phyloP scores from a whole-genome alignment of 2,797 vertebrate genomes.

The Oreortyx pictus region DNA sequence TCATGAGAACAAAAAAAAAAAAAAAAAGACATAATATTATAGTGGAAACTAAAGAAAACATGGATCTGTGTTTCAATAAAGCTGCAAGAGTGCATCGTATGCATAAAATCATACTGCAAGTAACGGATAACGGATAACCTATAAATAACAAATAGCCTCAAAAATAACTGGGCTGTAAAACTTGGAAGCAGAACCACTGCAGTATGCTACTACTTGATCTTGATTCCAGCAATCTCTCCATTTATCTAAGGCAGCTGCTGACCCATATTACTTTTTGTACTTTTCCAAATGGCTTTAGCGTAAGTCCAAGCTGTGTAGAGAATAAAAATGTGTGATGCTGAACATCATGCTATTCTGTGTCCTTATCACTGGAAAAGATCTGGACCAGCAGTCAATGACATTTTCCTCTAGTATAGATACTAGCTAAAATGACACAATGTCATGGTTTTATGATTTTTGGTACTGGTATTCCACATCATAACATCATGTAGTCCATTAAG shows the following conservation, averaged over 20 bases:
- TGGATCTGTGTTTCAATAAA: neutral
- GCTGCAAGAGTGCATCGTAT: neutral
- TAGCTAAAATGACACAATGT: neutral
- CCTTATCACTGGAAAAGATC: neutral
- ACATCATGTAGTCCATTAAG: no score
- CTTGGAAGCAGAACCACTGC: neutral
- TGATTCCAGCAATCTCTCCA: neutral
- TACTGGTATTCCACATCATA: no score
- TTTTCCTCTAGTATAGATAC: neutral
- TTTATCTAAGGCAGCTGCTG: constrained; percentile 20
- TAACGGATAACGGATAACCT: neutral
- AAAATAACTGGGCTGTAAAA: constrained; percentile 13
- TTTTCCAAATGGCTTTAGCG: constrained; percentile 38
- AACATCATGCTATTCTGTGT: neutral
- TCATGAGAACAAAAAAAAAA: neutral
- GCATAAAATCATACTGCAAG: neutral
- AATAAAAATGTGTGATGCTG: neutral
- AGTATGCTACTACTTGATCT: neutral
- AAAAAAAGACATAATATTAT: neutral
- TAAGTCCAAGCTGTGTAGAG: neutral
- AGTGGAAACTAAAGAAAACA: neutral
- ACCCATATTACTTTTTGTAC: neutral
- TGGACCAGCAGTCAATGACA: neutral
- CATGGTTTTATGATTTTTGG: no score
- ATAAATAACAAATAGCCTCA: constrained; percentile 38